Conservation (phyloP, 2,888 invertebrate genomes). For the Chirona hameri region DNA sequence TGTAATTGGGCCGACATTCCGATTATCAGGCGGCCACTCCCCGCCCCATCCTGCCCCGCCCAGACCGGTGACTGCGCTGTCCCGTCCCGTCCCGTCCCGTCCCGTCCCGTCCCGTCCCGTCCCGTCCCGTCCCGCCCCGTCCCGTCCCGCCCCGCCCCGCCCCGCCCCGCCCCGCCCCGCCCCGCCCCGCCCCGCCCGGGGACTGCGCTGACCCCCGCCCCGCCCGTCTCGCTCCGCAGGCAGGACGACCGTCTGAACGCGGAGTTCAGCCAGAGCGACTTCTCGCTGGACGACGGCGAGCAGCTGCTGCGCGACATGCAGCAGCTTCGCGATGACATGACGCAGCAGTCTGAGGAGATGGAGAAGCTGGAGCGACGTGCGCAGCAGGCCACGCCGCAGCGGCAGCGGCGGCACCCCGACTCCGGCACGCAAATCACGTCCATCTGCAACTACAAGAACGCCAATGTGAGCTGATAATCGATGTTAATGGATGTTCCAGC, state of each 20-base stretch:
- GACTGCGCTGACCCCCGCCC: neutral
- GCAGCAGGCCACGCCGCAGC: slow-evolving; percentile 80
- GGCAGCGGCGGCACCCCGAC: slow-evolving; percentile 81
- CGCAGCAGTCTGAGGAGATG: slow-evolving; percentile 81
- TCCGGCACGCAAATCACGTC: slow-evolving; percentile 70
- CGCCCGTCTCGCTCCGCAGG: slow-evolving; percentile 32
- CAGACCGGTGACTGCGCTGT: too few relatives aligned
- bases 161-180: too few relatives aligned
- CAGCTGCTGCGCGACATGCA: slow-evolving; percentile 90
- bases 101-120: too few relatives aligned
- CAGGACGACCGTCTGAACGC: slow-evolving; percentile 82
- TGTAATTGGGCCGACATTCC: too few relatives aligned
- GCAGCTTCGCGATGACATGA: slow-evolving; percentile 83
- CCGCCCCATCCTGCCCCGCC: too few relatives aligned
- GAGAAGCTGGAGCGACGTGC: slow-evolving; percentile 73
- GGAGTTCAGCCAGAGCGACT: slow-evolving; percentile 91
- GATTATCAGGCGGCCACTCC: too few relatives aligned
- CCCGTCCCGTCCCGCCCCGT: too few relatives aligned
- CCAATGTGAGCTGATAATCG: slow-evolving; percentile 53
- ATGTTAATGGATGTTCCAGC: too few relatives aligned
- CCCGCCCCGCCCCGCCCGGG: too few relatives aligned
- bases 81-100: too few relatives aligned
- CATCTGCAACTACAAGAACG: slow-evolving; percentile 92
- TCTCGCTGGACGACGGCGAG: slow-evolving; percentile 92
- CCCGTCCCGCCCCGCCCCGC: too few relatives aligned